Evolutionary conservation across 1,140 invertebrate genomes (phyloP).

Genomic region (Temnothorax curvispinosus): DNA sequence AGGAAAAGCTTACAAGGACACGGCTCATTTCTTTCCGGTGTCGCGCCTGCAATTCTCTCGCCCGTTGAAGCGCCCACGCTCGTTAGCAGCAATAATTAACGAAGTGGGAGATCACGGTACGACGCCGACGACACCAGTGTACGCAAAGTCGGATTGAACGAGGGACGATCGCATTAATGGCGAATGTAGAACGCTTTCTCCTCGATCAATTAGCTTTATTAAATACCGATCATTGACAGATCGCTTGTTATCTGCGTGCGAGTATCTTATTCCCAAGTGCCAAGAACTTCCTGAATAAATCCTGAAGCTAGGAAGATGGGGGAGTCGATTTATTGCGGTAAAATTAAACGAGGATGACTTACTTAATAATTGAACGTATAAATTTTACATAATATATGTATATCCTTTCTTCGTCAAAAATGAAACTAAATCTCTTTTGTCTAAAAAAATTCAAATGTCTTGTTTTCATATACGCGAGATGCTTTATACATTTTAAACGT

Average conservation of each 20-base stretch:
- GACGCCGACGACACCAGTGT: background rate
- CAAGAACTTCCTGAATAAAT: conserved; percentile 15
- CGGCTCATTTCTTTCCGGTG: background rate
- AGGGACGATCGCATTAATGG: background rate
- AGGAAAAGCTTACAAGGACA: background rate
- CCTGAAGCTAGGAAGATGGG: background rate
- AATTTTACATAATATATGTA: background rate
- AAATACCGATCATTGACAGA: conserved; percentile 34
- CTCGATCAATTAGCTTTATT: conserved; percentile 9
- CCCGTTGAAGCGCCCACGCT: background rate
- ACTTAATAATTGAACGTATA: background rate
- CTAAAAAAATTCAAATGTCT: background rate
- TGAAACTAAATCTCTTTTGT: background rate
- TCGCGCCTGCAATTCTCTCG: background rate
- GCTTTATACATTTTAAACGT: background rate
- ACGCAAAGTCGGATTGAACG: background rate
- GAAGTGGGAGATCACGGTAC: conserved; percentile 10
- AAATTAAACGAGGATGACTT: background rate
- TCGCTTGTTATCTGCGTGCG: conserved; percentile 9
- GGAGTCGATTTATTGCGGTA: background rate
- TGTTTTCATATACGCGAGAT: background rate
- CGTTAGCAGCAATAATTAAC: conserved; percentile 14
- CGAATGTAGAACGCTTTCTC: background rate
- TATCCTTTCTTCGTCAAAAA: background rate
- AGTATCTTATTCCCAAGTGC: background rate